Evolutionary conservation across 1,140 invertebrate species (phyloP).

Genomic region (Cydia splendana): DNA sequence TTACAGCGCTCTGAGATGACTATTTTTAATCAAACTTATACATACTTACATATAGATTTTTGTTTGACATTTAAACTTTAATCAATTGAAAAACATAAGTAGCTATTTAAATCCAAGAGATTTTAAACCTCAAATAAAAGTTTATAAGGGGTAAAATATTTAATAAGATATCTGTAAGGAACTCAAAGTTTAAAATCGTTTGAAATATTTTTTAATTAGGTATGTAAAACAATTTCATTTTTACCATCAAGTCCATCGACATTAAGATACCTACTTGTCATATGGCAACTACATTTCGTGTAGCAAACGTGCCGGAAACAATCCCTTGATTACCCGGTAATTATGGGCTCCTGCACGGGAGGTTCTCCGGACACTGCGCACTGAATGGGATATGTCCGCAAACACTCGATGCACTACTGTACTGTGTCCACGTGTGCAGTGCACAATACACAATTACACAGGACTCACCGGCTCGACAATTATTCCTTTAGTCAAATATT

Average conservation of each 20-base stretch:
- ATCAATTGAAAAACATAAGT: neutral
- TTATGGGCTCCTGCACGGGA: conserved; percentile 13
- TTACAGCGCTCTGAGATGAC: neutral
- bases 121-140: neutral
- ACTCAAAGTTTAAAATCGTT: neutral
- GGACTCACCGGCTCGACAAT: neutral
- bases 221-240: neutral
- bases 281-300: neutral
- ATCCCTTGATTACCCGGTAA: conserved; percentile 19
- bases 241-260: neutral
- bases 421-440: neutral
- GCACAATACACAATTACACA: neutral
- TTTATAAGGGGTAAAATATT: neutral
- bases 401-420: neutral
- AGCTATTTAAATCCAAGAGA: neutral
- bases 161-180: neutral
- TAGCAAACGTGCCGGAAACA: neutral
- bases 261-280: neutral
- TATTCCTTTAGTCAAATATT: neutral
- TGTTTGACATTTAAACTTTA: neutral
- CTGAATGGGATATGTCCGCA: neutral
- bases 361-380: neutral
- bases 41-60: neutral
- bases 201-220: neutral
- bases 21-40: no score